Evolutionary conservation across 2,888 invertebrate species (phyloP).

Genomic region (Seira sanloemensis): DNA sequence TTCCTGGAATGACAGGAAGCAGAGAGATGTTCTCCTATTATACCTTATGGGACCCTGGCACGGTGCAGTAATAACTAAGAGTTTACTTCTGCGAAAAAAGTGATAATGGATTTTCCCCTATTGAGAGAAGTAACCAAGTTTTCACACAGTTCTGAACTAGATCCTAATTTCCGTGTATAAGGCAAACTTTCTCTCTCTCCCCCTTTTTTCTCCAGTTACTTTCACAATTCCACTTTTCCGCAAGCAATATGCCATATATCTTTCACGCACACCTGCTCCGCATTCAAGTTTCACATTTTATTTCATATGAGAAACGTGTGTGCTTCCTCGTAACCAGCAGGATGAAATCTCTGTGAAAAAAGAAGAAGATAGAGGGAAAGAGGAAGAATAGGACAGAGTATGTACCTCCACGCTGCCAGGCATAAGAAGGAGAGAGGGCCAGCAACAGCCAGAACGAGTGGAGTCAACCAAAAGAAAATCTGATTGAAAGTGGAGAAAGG

Average conservation of each 20-base stretch:
- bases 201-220: not conserved
- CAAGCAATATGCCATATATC: constrained; percentile 64
- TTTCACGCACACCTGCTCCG: constrained; percentile 64
- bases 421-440: constrained; percentile 3
- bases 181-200: constrained; percentile 41
- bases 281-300: constrained; percentile 63
- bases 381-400: not conserved
- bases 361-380: not conserved
- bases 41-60: not conserved
- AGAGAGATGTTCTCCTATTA: not conserved
- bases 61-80: constrained; percentile 46
- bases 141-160: constrained; percentile 38
- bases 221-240: constrained; percentile 60
- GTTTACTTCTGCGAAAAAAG: constrained; percentile 27
- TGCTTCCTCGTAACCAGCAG: not conserved
- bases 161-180: constrained; percentile 59
- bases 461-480: constrained; percentile 42
- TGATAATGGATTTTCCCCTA: constrained; percentile 60
- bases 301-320: constrained; percentile 22
- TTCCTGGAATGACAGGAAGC: not conserved
- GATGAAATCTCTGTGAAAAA: not conserved
- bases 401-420: not conserved
- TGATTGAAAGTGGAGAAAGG: constrained; percentile 52
- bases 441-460: not conserved
- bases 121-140: constrained; percentile 45